A percentile compares a stretch with the other conserved stretches of the same genome.
These are phyloP conservation scores for Lepetodrilus schrolli DNA, from an alignment of 2,888 invertebrate species.

Conservation along the genomic window DNA sequence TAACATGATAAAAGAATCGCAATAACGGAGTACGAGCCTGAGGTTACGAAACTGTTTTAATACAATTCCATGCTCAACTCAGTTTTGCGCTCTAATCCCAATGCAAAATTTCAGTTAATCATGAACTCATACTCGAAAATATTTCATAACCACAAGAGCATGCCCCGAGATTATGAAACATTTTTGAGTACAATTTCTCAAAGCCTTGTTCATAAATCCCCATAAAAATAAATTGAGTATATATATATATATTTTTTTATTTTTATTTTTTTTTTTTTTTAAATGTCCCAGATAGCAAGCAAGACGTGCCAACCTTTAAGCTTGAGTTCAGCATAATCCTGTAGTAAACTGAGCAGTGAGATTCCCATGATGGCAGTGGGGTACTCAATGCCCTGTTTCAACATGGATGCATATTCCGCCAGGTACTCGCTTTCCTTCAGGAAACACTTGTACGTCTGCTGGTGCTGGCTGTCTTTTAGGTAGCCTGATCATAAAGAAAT, in stretches of 20 bases:
- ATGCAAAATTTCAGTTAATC: too few species aligned
- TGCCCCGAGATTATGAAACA: too few species aligned
- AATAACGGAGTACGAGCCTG: neutral
- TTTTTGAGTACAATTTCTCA: too few species aligned
- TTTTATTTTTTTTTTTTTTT: too few species aligned
- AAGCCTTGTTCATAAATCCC: slow-evolving; percentile 18
- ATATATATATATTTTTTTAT: too few species aligned
- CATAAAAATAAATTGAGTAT: neutral
- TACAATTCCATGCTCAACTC: too few species aligned
- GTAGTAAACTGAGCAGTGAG: slow-evolving; percentile 51
- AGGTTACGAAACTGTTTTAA: neutral
- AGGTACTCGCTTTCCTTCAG: slow-evolving; percentile 60
- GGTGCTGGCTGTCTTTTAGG: slow-evolving; percentile 52
- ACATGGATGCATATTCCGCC: slow-evolving; percentile 50
- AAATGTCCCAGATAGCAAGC: neutral
- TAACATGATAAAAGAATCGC: too few species aligned
- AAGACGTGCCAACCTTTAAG: slow-evolving; percentile 43
- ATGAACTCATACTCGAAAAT: too few species aligned
- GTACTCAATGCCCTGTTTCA: slow-evolving; percentile 51
- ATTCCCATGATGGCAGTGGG: slow-evolving; percentile 52
- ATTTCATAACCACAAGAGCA: too few species aligned
- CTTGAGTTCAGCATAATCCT: slow-evolving; percentile 59
- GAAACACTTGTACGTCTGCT: slow-evolving; percentile 53
- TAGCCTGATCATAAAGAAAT: slow-evolving; percentile 50
- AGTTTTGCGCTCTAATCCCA: neutral